Conservation (phyloP, 2,888 invertebrate genomes). For the Matsumyia berberina region DNA sequence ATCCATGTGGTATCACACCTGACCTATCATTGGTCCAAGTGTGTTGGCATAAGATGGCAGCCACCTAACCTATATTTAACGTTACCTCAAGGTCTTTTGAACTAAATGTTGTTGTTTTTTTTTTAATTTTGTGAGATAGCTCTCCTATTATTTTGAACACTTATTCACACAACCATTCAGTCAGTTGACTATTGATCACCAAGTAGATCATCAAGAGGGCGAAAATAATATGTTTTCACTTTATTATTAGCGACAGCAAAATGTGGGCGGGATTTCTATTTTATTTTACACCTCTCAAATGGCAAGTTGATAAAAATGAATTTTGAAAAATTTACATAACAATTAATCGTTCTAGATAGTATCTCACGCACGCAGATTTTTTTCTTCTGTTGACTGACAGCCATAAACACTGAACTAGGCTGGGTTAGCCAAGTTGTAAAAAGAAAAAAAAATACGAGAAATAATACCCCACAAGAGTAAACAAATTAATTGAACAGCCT, state of each 20-base stretch:
- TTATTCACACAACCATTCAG: conserved; percentile 22
- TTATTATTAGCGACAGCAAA: conserved; percentile 33
- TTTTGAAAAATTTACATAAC: conserved; percentile 29
- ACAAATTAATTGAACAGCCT: conserved; percentile 60
- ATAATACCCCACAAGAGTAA: conserved; percentile 37
- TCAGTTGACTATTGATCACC: conserved; percentile 43
- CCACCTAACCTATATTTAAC: too few species aligned
- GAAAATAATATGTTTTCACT: not conserved
- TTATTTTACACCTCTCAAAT: conserved; percentile 18
- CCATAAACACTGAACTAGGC: conserved; percentile 3
- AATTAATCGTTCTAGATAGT: conserved; percentile 34
- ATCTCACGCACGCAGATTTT: conserved; percentile 28
- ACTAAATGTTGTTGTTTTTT: too few species aligned
- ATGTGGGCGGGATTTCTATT: conserved; percentile 26
- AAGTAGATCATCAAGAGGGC: conserved; percentile 24
- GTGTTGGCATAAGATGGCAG: too few species aligned
- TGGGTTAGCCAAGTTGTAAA: conserved; percentile 18
- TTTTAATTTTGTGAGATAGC: too few species aligned
- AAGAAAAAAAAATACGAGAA: not conserved
- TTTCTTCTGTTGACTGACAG: conserved; percentile 24
- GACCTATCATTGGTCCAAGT: too few species aligned
- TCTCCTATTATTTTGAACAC: too few species aligned
- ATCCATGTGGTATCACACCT: too few species aligned
- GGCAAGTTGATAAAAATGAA: conserved; percentile 19
- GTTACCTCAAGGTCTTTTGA: too few species aligned